phyloP scores from a whole-genome alignment of 2,888 invertebrate species.

The Listrodromus nycthemerus region DNA sequence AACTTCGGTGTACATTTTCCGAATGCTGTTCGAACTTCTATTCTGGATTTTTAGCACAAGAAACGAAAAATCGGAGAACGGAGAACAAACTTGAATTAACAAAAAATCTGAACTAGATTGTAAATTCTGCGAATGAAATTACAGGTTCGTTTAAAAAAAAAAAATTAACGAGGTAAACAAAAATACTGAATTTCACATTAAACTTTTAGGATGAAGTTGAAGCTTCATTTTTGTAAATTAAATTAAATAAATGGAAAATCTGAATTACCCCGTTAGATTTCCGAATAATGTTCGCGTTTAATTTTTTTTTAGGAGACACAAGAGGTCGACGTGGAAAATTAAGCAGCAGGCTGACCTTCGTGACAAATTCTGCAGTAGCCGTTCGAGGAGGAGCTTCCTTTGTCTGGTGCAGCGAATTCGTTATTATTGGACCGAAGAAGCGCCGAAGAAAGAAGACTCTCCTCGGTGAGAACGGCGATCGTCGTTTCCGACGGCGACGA shows the following conservation, averaged over 20 bases:
- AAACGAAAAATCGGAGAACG: no score
- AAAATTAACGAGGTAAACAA: background rate
- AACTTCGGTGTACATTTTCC: no score
- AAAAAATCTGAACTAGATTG: background rate
- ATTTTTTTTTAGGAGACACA: background rate
- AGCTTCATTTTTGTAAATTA: no score
- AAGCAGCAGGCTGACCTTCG: slow-evolving; percentile 79
- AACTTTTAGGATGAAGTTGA: background rate
- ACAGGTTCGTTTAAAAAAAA: no score
- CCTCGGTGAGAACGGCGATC: slow-evolving; percentile 43
- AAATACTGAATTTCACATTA: no score
- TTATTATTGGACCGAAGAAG: slow-evolving; percentile 35
- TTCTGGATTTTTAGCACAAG: no score
- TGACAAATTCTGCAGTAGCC: slow-evolving; percentile 85
- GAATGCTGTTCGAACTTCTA: no score
- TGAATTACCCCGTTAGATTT: no score
- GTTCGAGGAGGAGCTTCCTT: slow-evolving; percentile 64
- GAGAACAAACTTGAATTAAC: no score
- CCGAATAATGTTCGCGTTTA: background rate
- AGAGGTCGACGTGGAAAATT: background rate
- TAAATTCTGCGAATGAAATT: no score
- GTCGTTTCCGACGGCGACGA: slow-evolving; percentile 39
- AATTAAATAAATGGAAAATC: no score
- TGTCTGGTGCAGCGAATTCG: slow-evolving; percentile 63
- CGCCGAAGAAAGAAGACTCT: slow-evolving; percentile 44